phyloP scores from a whole-genome alignment of 2,888 invertebrate species.

The Seira sanloemensis region DNA sequence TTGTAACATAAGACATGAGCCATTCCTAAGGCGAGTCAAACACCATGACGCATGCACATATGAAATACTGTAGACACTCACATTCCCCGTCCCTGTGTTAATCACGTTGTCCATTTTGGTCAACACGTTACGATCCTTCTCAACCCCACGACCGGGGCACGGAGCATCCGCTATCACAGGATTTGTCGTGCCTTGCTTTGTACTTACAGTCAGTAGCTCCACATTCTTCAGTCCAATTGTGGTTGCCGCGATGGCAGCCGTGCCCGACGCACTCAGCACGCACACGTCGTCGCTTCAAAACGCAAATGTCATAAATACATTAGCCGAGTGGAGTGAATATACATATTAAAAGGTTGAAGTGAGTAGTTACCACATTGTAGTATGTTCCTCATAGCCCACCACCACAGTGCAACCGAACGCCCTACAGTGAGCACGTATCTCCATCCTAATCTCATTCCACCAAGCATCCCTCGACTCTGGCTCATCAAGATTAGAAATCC shows the following conservation, averaged over 20 bases:
- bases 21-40: not conserved
- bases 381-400: constrained; percentile 93
- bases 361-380: constrained; percentile 89
- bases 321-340: too few relatives aligned
- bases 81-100: constrained; percentile 30
- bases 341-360: too few relatives aligned
- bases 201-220: constrained; percentile 47
- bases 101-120: constrained; percentile 36
- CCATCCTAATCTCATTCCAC: constrained; percentile 98
- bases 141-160: constrained; percentile 51
- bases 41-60: not conserved
- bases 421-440: constrained; percentile 94
- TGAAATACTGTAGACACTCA: not conserved
- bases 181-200: constrained; percentile 46
- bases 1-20: not conserved
- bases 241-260: constrained; percentile 85
- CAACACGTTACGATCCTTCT: constrained; percentile 40
- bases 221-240: constrained; percentile 54
- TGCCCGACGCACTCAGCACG: constrained; percentile 94
- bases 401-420: constrained; percentile 96
- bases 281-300: constrained; percentile 92
- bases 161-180: constrained; percentile 49
- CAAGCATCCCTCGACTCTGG: constrained; percentile 94
- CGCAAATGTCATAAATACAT: too few relatives aligned
- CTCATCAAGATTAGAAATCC: constrained; percentile 90